Evolutionary conservation across 2,888 invertebrate genomes (phyloP), one percentile per base, ranked within the genome.

Genomic region (Alsophila aescularia): DNA sequence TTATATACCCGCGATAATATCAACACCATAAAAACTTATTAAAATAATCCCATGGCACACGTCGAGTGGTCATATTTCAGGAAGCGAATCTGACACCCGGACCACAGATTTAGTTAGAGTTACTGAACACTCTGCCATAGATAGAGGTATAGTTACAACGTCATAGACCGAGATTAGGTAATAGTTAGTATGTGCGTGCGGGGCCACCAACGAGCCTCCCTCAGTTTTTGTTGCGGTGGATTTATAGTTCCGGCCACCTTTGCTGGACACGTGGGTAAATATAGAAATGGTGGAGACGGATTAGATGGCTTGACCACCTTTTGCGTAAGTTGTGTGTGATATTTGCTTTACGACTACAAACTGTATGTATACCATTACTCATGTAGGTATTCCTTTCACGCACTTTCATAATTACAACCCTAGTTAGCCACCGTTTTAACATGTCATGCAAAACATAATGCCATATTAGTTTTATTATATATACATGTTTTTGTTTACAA

Each of bases 181-280:
- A 24, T 43, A 37, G 39, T 41, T 48, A 27, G 39, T 41, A 16
- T 12, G 31, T 13, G 29, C 12, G 31, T 13, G 29, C 12, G 79
- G 24, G 83, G 78, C 86, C 87, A 83, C 87, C 87, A 71, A 76
- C 85, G 83, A 71, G 54, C 65, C 79, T 81, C 81, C 79, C 82
- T 79, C 54, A 58, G 76, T 85, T 86, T 85, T 85, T 86, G 78
- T 83, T 73, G 75, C 74, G 75, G 62, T 63, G 69, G 73, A 81
- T 87, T 87, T 86, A 86, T 87, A 79, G 84, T 84, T 86, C 89
- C 87, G 87, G 81, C 75, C 82, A 81, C 76, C 79, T 76, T 69
- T 56, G 45, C 67, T 59, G 71, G 73, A 72, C 87, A 87, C 70
- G 81, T 87, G 86, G 68, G 66, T 73, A 85, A 87, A 88, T 76